A percentile compares a stretch with the other conserved stretches of the same genome.
Evolutionary conservation across 2,113 vertebrate genomes (phyloP).

Genomic region (Isurus oxyrinchus): DNA sequence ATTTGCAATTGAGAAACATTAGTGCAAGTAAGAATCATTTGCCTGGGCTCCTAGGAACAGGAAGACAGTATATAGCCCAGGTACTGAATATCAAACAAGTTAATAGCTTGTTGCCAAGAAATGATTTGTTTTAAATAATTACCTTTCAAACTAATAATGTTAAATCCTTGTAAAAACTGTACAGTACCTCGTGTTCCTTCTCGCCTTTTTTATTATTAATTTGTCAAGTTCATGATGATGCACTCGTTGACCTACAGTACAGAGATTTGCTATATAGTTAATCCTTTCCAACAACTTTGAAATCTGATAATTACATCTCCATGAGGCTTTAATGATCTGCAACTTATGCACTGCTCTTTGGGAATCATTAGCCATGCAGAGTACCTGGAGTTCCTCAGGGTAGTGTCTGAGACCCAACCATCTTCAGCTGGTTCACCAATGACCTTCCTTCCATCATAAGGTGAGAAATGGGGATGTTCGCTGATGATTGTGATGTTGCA

Average conservation of each 20-base stretch:
- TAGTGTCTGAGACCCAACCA: too few species aligned
- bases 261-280: not conserved
- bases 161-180: not conserved
- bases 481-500: too few species aligned
- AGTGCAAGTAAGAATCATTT: not conserved
- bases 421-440: too few species aligned
- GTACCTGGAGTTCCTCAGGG: too few species aligned
- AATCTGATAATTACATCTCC: not conserved
- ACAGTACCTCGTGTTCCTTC: not conserved
- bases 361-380: not conserved
- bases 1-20: not conserved
- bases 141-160: not conserved
- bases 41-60: not conserved
- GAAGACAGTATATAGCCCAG: not conserved
- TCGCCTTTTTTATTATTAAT: not conserved
- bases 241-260: not conserved
- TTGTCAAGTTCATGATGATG: not conserved
- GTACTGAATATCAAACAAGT: not conserved
- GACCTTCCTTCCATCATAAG: too few species aligned
- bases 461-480: too few species aligned
- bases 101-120: not conserved
- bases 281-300: not conserved
- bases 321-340: not conserved
- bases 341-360: not conserved
- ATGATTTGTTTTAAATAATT: constrained; percentile 2